Conservation (phyloP, 2,888 invertebrate genomes). For the Callinectes sapidus region DNA sequence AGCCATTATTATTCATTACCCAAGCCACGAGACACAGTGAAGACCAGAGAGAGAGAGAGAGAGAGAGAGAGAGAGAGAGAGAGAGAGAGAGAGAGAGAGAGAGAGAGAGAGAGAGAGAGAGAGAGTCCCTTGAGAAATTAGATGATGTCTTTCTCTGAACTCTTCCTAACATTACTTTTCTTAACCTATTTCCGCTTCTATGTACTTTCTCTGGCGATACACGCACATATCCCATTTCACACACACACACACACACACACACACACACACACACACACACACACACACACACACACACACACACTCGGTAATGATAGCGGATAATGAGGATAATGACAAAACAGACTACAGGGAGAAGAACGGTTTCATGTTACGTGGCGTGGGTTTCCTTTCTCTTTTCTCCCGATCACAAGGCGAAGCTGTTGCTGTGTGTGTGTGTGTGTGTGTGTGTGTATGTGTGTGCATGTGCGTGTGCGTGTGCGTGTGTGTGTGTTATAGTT, state of each 20-base stretch:
- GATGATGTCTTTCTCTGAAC: not conserved
- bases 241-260: no score
- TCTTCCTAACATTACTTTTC: not conserved
- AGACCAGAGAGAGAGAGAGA: not conserved
- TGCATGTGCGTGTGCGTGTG: not conserved
- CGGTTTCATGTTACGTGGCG: not conserved
- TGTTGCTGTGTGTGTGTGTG: not conserved
- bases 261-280: constrained; percentile 1
- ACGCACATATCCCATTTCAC: not conserved
- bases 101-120: no score
- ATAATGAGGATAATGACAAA: constrained; percentile 17
- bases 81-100: no score
- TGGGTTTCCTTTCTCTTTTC: not conserved
- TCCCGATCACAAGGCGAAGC: not conserved
- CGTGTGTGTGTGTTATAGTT: not conserved
- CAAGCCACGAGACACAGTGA: not conserved
- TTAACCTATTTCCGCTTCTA: not conserved
- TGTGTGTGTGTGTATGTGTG: no score
- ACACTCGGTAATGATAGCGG: not conserved
- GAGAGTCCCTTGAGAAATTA: not conserved
- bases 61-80: no score
- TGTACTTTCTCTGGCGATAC: not conserved
- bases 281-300: constrained; percentile 42
- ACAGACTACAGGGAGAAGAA: not conserved
- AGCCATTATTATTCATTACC: not conserved